These are phyloP conservation scores for Coptodon bakossiorum DNA, from an alignment of 2,113 vertebrate genomes.

Conservation along the genomic window DNA sequence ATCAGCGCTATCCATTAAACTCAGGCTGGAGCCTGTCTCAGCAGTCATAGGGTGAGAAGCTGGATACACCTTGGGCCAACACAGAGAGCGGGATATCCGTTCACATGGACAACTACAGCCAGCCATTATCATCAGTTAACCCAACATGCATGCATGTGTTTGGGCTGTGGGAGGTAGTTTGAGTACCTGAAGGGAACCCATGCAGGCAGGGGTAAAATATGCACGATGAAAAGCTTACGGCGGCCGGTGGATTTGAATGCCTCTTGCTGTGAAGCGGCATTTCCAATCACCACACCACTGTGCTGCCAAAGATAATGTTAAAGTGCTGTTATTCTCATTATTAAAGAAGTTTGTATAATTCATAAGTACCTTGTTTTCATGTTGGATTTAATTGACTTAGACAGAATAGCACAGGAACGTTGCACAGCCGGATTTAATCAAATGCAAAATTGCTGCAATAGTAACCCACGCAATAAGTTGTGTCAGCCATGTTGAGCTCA, in stretches of 20 bases:
- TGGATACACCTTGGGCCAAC: neutral
- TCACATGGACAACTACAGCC: neutral
- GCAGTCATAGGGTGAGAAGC: neutral
- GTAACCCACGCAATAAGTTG: neutral
- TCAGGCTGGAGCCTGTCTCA: neutral
- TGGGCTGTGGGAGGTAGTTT: neutral
- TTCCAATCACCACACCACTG: neutral
- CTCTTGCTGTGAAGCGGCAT: neutral
- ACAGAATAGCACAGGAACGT: neutral
- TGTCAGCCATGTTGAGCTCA: neutral
- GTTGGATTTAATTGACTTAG: neutral
- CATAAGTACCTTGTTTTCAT: neutral
- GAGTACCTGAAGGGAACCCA: neutral
- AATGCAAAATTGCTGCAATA: neutral
- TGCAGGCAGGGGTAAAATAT: neutral
- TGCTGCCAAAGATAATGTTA: neutral
- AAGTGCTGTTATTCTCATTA: neutral
- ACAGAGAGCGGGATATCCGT: neutral
- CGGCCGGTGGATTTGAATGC: neutral
- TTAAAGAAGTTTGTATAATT: neutral
- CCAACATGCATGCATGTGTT: neutral
- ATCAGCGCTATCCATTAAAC: neutral
- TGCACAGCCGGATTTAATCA: neutral
- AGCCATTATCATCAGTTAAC: neutral
- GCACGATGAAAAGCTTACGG: neutral